phyloP scores from a whole-genome alignment of 2,113 vertebrate species.

The Steatornis caripensis region DNA sequence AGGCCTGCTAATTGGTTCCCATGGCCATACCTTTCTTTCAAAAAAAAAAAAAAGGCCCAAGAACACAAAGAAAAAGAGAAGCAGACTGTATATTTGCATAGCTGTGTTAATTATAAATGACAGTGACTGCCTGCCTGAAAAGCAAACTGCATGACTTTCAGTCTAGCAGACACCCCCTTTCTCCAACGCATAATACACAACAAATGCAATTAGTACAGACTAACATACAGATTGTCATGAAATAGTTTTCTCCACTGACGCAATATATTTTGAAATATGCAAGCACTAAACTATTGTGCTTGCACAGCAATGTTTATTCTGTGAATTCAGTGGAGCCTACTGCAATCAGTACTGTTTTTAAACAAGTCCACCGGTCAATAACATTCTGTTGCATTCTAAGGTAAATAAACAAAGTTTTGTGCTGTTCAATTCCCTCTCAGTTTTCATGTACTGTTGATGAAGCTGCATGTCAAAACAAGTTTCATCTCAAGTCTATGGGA shows the following conservation, averaged over 20 bases:
- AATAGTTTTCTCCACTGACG: not conserved
- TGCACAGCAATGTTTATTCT: not conserved
- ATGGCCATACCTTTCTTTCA: not conserved
- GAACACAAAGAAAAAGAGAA: not conserved
- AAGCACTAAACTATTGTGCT: not conserved
- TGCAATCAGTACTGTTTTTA: not conserved
- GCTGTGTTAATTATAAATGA: constrained; percentile 2
- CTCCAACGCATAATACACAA: not conserved
- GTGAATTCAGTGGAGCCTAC: not conserved
- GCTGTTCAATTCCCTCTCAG: not conserved
- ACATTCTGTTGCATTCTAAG: not conserved
- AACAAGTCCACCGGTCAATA: not conserved
- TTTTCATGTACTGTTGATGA: not conserved
- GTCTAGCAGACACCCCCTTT: not conserved
- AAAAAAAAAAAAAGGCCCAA: not conserved
- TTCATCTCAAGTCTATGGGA: not conserved
- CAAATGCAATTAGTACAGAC: not conserved
- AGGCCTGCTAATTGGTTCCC: constrained; percentile 56
- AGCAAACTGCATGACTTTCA: not conserved
- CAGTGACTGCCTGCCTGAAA: not conserved
- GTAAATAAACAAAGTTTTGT: not conserved
- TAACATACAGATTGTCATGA: not conserved
- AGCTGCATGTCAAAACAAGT: not conserved
- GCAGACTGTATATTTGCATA: not conserved
- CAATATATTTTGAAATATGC: not conserved